Percentiles rank a stretch among this genome's conserved stretches.
phyloP scores from a whole-genome alignment of 2,113 vertebrate species.

The Galeopterus variegatus region DNA sequence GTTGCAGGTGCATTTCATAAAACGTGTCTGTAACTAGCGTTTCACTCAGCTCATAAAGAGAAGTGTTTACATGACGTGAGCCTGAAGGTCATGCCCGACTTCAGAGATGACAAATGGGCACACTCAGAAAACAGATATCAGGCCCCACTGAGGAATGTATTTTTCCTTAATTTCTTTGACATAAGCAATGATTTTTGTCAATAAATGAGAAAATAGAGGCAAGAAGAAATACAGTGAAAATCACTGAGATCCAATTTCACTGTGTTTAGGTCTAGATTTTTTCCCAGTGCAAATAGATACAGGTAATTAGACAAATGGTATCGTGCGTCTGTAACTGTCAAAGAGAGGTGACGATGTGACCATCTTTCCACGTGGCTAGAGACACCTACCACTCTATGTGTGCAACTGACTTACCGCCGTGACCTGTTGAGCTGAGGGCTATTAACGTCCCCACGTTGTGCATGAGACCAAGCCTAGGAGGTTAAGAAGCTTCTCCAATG shows the following conservation, averaged over 20 bases:
- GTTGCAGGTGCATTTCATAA: background rate
- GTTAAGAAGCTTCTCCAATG: background rate
- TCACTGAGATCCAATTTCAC: background rate
- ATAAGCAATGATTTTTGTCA: background rate
- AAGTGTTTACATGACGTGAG: background rate
- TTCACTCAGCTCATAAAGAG: background rate
- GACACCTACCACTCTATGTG: background rate
- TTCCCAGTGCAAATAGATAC: background rate
- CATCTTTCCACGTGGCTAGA: background rate
- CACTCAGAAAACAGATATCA: background rate
- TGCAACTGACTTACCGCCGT: no score
- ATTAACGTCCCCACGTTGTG: background rate
- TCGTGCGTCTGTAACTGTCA: background rate
- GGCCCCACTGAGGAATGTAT: background rate
- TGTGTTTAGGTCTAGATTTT: background rate
- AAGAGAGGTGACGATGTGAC: background rate
- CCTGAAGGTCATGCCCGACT: background rate
- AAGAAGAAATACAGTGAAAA: background rate
- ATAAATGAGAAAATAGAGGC: background rate
- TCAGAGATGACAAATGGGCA: background rate
- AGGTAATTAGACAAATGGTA: background rate
- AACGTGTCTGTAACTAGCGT: background rate
- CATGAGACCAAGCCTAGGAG: background rate
- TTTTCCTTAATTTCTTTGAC: background rate
- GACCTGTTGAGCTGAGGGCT: fast-evolving